A percentile compares a stretch with the other conserved stretches of the same genome.
These are phyloP conservation scores for Sinocyclocheilus anophthalmus DNA, from an alignment of 2,113 vertebrate genomes.

Conservation along the genomic window DNA sequence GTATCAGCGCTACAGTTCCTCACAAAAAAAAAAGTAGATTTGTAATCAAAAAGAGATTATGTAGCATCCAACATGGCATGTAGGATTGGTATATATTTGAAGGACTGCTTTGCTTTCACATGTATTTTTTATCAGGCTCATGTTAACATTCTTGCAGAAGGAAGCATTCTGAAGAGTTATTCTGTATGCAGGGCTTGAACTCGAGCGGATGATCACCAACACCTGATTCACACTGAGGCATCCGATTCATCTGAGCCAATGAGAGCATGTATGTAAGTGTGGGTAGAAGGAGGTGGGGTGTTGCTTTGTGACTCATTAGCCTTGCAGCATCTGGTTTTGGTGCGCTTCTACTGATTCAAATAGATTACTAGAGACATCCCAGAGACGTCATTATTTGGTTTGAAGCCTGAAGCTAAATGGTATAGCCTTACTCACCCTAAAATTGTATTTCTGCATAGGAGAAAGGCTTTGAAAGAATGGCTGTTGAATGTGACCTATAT, in stretches of 20 bases:
- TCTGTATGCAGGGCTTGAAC: constrained; percentile 7
- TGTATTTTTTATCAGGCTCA: constrained; percentile 23
- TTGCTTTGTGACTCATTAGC: constrained; percentile 52
- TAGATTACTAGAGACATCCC: constrained; percentile 49
- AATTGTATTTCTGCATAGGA: constrained; percentile 28
- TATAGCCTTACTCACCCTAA: constrained; percentile 18
- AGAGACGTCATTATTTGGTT: constrained; percentile 41
- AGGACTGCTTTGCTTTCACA: background rate
- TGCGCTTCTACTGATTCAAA: constrained; percentile 37
- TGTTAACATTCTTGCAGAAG: background rate
- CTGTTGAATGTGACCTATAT: constrained; percentile 54
- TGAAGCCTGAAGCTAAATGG: constrained; percentile 39
- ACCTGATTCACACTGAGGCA: constrained; percentile 36
- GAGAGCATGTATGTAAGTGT: constrained; percentile 10
- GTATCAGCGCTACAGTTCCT: constrained; percentile 21
- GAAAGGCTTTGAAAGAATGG: constrained; percentile 27
- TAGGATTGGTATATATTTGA: background rate
- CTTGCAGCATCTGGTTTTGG: constrained; percentile 51
- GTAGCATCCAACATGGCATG: background rate
- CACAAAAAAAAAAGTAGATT: background rate
- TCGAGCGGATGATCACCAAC: constrained; percentile 26
- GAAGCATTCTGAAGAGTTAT: background rate
- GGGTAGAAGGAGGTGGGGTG: background rate
- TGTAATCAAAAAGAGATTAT: constrained; percentile 6
- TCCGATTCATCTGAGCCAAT: constrained; percentile 18